phyloP scores from a whole-genome alignment of 2,888 invertebrate species.

The Micropterix aruncella region DNA sequence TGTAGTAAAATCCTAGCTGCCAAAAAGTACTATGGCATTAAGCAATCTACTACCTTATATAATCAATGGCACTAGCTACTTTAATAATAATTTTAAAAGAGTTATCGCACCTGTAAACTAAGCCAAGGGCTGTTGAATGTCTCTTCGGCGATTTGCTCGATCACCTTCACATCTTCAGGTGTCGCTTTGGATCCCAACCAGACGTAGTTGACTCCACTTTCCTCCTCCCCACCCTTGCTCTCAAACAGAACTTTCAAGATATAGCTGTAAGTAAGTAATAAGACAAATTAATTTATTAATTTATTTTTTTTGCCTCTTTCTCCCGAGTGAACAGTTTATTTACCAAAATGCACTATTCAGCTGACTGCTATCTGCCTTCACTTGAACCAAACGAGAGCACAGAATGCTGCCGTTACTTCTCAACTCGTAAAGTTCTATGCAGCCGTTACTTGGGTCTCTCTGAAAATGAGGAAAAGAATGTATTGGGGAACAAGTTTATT shows the following conservation, averaged over 20 bases:
- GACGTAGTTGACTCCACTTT: constrained; percentile 82
- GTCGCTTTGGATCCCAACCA: constrained; percentile 86
- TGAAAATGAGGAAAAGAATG: background rate
- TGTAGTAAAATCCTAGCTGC: too few relatives aligned
- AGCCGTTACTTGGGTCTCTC: background rate
- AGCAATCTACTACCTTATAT: too few relatives aligned
- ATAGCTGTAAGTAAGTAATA: constrained; percentile 43
- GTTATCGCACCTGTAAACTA: constrained; percentile 50
- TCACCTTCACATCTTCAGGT: constrained; percentile 71
- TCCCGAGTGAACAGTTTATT: constrained; percentile 15
- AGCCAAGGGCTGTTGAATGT: constrained; percentile 79
- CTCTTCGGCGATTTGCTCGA: constrained; percentile 85
- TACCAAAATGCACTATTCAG: constrained; percentile 95
- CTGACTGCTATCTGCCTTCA: constrained; percentile 67
- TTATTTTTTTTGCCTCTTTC: background rate
- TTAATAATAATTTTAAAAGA: constrained; percentile 3
- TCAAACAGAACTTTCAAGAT: constrained; percentile 89
- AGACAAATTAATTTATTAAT: background rate
- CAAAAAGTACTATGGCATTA: too few relatives aligned
- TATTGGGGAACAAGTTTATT: too few relatives aligned
- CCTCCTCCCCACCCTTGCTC: constrained; percentile 59
- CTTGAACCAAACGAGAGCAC: constrained; percentile 84
- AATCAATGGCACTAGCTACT: too few relatives aligned
- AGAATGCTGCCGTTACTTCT: constrained; percentile 92
- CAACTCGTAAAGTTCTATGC: constrained; percentile 81